These are phyloP conservation scores for Sebastes kiyomatsui DNA, from an alignment of 2,797 vertebrate species.

Conservation along the genomic window DNA sequence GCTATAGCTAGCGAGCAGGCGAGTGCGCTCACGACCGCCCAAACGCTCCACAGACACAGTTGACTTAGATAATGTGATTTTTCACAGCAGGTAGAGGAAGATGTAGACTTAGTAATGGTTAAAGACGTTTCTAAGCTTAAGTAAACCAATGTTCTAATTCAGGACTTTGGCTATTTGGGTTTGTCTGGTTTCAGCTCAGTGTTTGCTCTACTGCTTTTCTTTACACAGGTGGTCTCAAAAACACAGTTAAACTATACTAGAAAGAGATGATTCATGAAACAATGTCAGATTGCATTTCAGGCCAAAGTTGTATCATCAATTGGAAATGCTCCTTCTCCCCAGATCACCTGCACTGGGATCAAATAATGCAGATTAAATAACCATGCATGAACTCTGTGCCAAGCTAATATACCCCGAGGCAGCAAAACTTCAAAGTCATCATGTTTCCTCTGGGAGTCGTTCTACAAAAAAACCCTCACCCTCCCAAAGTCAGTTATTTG, in stretches of 20 bases:
- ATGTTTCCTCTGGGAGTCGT: constrained; percentile 13
- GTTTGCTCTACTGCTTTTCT: constrained; percentile 18
- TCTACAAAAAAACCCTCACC: background rate
- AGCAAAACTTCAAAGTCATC: constrained; percentile 3
- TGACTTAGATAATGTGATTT: constrained; percentile 71
- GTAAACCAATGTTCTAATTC: constrained; percentile 51
- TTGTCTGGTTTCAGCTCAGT: constrained; percentile 48
- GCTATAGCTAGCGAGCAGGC: constrained; percentile 50
- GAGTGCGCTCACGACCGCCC: constrained; percentile 43
- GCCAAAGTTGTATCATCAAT: constrained; percentile 27
- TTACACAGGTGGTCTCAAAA: constrained; percentile 15
- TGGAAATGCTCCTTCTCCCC: constrained; percentile 3
- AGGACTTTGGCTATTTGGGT: constrained; percentile 53
- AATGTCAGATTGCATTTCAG: background rate
- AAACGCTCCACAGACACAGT: constrained; percentile 50
- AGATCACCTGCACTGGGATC: constrained; percentile 11
- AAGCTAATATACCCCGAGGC: background rate
- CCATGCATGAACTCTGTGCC: background rate
- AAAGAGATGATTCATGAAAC: background rate
- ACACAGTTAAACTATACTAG: background rate
- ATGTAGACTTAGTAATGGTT: constrained; percentile 29
- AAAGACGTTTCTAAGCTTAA: constrained; percentile 39
- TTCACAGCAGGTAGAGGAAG: constrained; percentile 46
- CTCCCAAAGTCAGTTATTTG: constrained; percentile 1
- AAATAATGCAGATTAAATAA: constrained; percentile 29